Percentiles rank a stretch among this genome's conserved stretches.
phyloP scores from a whole-genome alignment of 2,888 invertebrate species.

The Drosophila hawaiiensis region DNA sequence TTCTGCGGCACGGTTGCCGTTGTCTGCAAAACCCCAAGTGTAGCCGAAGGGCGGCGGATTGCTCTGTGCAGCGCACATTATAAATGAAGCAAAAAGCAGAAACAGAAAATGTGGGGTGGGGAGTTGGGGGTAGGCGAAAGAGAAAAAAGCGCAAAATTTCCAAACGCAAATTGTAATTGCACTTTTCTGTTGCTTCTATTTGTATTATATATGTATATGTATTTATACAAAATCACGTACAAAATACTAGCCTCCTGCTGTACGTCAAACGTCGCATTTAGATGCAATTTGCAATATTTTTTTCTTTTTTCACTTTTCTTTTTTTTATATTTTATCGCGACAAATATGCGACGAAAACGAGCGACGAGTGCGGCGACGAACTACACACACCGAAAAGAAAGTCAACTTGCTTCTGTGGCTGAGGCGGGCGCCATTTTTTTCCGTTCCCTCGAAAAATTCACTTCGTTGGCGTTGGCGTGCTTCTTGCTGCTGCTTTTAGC shows the following conservation, averaged over 20 bases:
- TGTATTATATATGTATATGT: slow-evolving; percentile 75
- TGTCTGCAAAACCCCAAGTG: slow-evolving; percentile 85
- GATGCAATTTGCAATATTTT: slow-evolving; percentile 67
- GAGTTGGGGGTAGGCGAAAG: slow-evolving; percentile 69
- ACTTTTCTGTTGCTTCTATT: slow-evolving; percentile 78
- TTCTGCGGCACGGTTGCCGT: slow-evolving; percentile 84
- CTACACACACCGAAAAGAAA: slow-evolving; percentile 80
- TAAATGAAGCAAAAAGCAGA: slow-evolving; percentile 67
- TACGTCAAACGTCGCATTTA: slow-evolving; percentile 57
- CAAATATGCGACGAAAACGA: slow-evolving; percentile 77
- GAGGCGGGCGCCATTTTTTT: slow-evolving; percentile 84
- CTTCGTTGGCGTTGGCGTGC: slow-evolving; percentile 69
- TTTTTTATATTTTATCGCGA: slow-evolving; percentile 59
- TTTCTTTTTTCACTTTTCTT: slow-evolving; percentile 36
- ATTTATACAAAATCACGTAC: slow-evolving; percentile 79
- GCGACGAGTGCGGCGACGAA: slow-evolving; percentile 71
- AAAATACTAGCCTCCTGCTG: slow-evolving; percentile 80
- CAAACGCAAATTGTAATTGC: slow-evolving; percentile 82
- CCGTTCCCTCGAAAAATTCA: slow-evolving; percentile 76
- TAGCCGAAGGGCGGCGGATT: slow-evolving; percentile 85
- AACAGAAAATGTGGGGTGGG: slow-evolving; percentile 36
- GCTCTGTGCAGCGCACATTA: slow-evolving; percentile 86
- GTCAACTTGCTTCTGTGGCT: slow-evolving; percentile 81
- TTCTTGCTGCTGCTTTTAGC: slow-evolving; percentile 53
- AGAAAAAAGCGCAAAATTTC: slow-evolving; percentile 82